Conservation (phyloP, 2,888 invertebrate genomes). For the Catocala nupta region DNA sequence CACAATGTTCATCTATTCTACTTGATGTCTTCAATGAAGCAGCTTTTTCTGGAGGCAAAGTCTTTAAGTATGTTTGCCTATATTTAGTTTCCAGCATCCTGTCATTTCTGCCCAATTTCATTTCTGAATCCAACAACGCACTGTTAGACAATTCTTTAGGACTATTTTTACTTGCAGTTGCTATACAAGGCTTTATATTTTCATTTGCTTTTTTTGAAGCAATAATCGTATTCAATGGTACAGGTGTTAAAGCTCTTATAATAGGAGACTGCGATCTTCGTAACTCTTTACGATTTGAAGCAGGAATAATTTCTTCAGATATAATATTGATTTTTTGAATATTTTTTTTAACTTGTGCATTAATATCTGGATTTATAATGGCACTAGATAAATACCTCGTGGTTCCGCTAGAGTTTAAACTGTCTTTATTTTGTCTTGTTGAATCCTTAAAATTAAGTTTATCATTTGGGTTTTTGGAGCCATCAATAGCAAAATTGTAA, state of each 20-base stretch:
- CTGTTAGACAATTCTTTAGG: not conserved
- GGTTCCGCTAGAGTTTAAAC: conserved; percentile 18
- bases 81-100: not conserved
- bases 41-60: not conserved
- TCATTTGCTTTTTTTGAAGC: conserved; percentile 32
- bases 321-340: conserved; percentile 62
- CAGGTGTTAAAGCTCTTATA: conserved; percentile 48
- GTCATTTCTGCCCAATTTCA: conserved; percentile 3
- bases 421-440: conserved; percentile 11
- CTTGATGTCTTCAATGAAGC: not conserved
- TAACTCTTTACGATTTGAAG: conserved; percentile 50
- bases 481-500: not conserved
- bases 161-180: not conserved
- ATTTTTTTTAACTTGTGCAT: conserved; percentile 16
- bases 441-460: conserved; percentile 12
- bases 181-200: not conserved
- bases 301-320: conserved; percentile 62
- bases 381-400: conserved; percentile 1
- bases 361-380: conserved; percentile 3
- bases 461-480: not conserved
- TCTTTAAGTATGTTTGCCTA: not conserved
- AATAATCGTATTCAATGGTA: conserved; percentile 55
- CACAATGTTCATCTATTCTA: not conserved
- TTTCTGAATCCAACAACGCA: conserved; percentile 5
- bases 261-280: conserved; percentile 38